Conservation (phyloP, 37 sponge, comb jelly and placozoan species). For the Corticium candelabrum region DNA sequence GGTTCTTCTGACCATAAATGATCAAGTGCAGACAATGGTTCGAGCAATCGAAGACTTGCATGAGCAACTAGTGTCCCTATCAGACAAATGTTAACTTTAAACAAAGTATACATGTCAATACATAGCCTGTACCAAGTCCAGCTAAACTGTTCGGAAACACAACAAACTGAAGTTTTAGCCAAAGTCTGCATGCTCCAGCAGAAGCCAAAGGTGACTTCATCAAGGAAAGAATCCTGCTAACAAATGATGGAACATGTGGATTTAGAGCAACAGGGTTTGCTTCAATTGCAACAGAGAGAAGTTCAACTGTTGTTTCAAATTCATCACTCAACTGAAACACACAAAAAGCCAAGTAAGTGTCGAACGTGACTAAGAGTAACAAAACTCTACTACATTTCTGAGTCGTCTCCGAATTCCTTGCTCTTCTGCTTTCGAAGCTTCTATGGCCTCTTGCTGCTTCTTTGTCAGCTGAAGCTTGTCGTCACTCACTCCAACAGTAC, state of each 20-base stretch:
- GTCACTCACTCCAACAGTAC: background rate
- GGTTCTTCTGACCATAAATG: background rate
- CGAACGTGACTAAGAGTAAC: background rate
- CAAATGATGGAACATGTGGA: conserved; percentile 2
- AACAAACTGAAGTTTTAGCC: too few species aligned
- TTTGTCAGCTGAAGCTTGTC: conserved; percentile 17
- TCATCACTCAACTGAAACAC: background rate
- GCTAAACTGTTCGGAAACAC: too few species aligned
- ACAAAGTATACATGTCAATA: too few species aligned
- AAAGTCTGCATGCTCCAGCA: background rate
- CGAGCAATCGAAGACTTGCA: background rate
- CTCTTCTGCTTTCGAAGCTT: conserved; percentile 27
- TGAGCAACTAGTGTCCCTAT: background rate
- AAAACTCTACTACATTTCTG: too few species aligned
- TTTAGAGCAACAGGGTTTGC: background rate
- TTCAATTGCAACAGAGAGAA: background rate
- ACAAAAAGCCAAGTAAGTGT: background rate
- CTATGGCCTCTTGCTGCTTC: conserved; percentile 35
- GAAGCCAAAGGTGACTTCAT: background rate
- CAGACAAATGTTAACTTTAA: too few species aligned
- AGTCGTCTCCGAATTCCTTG: conserved; percentile 18
- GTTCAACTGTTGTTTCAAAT: background rate
- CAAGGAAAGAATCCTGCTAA: background rate
- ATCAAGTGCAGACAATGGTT: background rate
- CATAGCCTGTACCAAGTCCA: too few species aligned